Evolutionary conservation across 1,140 invertebrate species (phyloP).

Genomic region (Babylonia areolata): DNA sequence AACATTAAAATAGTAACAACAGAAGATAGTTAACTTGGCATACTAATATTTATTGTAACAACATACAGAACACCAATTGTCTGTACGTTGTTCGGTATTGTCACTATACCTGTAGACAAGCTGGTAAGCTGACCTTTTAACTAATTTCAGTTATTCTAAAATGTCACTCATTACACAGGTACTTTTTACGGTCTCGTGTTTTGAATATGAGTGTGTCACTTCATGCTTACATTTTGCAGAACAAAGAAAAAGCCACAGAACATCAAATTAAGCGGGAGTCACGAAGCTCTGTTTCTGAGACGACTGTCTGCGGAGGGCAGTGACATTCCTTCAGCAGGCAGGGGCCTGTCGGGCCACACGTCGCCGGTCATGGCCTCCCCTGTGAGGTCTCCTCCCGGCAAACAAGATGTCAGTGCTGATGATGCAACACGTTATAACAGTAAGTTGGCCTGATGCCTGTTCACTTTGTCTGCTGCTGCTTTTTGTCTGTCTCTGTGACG

Average conservation of each 20-base stretch:
- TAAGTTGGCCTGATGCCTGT: constrained; percentile 28
- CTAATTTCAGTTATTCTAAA: no score
- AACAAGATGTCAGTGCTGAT: constrained; percentile 53
- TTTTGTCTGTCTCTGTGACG: no score
- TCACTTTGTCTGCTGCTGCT: no score
- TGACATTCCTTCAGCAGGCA: constrained; percentile 77
- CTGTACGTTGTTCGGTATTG: no score
- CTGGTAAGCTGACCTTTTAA: no score
- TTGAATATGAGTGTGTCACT: background rate
- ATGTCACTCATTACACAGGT: no score
- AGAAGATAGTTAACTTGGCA: no score
- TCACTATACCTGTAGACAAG: no score
- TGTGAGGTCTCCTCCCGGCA: constrained; percentile 63
- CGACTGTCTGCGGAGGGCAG: constrained; percentile 80
- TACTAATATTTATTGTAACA: no score
- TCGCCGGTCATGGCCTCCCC: constrained; percentile 81
- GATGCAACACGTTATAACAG: constrained; percentile 49
- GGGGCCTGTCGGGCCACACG: constrained; percentile 73
- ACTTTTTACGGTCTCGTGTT: no score
- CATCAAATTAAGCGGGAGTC: constrained; percentile 61
- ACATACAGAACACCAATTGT: no score
- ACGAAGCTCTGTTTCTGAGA: constrained; percentile 75
- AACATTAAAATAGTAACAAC: no score
- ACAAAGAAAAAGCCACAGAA: constrained; percentile 64
- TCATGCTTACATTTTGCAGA: constrained; percentile 36